phyloP scores from a whole-genome alignment of 2,797 vertebrate species.

The Gadopsis bispinosus region DNA sequence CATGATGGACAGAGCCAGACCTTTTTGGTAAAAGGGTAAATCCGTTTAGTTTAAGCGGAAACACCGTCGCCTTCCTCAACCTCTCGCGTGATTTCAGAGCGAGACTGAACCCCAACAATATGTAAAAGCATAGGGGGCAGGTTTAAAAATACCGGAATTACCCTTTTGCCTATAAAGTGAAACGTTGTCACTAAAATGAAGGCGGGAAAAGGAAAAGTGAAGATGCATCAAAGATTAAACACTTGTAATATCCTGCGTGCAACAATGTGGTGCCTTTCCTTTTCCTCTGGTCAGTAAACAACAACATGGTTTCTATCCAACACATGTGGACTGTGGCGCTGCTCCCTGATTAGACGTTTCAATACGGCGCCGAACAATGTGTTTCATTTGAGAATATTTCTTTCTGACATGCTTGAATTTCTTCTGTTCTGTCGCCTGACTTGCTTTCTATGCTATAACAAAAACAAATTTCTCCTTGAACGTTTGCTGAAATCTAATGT shows the following conservation, averaged over 20 bases:
- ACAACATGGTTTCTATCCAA: background rate
- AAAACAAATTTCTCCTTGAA: background rate
- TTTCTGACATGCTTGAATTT: background rate
- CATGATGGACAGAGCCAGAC: too few relatives aligned
- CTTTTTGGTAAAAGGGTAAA: too few relatives aligned
- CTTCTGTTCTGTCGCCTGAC: background rate
- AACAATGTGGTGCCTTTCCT: background rate
- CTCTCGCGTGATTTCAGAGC: too few relatives aligned
- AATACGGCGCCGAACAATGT: too few relatives aligned
- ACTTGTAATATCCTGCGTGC: slow-evolving; percentile 17
- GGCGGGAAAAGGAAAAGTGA: background rate
- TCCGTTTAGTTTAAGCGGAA: too few relatives aligned
- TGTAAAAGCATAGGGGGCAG: too few relatives aligned
- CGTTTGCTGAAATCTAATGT: background rate
- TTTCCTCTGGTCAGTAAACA: background rate
- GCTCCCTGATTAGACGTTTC: too few relatives aligned
- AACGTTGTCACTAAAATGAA: background rate
- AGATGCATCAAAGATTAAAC: slow-evolving; percentile 12
- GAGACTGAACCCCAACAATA: too few relatives aligned
- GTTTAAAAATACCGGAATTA: too few relatives aligned
- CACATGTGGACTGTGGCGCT: too few relatives aligned
- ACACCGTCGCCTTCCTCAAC: too few relatives aligned
- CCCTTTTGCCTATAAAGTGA: background rate
- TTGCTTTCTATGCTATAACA: too few relatives aligned
- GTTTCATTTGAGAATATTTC: background rate